Evolutionary conservation across 1,140 invertebrate genomes (phyloP).

Genomic region (Drosophila bocqueti): DNA sequence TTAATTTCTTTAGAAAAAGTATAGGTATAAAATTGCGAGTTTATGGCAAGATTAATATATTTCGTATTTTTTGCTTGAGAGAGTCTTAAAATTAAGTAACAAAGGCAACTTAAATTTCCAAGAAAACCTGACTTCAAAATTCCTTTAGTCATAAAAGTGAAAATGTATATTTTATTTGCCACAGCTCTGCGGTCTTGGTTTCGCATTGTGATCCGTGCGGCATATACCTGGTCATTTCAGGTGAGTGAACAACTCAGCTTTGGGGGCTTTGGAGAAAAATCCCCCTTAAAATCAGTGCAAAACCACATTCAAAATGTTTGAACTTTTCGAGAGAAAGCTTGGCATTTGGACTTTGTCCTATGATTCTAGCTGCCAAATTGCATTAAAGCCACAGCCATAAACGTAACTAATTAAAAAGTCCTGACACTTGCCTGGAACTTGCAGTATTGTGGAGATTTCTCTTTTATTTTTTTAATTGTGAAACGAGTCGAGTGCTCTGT

Average conservation of each 20-base stretch:
- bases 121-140: conserved; percentile 3
- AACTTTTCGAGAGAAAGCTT: conserved; percentile 11
- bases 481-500: conserved; percentile 15
- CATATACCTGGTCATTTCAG: conserved; percentile 45
- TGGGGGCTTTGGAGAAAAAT: conserved; percentile 1
- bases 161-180: conserved; percentile 49
- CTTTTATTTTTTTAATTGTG: conserved; percentile 3
- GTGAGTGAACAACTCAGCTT: conserved; percentile 32
- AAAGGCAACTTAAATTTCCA: background rate
- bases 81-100: background rate
- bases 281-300: conserved; percentile 12
- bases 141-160: conserved; percentile 24
- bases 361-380: conserved; percentile 45
- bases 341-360: conserved; percentile 8
- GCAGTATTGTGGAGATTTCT: conserved; percentile 11
- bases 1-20: no score
- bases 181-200: conserved; percentile 42
- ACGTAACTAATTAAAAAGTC: conserved; percentile 57
- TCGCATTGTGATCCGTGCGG: conserved; percentile 43
- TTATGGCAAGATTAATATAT: background rate
- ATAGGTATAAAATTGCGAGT: no score
- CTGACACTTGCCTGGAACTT: conserved; percentile 20
- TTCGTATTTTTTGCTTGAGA: background rate
- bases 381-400: conserved; percentile 43
- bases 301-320: conserved; percentile 29